These are phyloP conservation scores for Spondyliosoma cantharus DNA, from an alignment of 2,797 vertebrate species.

Conservation along the genomic window DNA sequence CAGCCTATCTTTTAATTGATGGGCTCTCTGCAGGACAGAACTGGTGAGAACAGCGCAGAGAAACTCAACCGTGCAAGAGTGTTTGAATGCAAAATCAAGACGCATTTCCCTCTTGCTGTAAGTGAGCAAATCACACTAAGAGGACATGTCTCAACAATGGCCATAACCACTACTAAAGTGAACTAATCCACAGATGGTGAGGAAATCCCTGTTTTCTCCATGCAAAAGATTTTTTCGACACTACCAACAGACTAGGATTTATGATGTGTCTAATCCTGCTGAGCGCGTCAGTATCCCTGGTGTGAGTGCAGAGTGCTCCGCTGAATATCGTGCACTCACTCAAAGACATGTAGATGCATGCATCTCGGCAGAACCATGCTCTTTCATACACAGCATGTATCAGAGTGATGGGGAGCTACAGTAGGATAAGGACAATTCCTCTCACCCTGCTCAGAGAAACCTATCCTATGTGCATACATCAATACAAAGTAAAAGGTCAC, in stretches of 20 bases:
- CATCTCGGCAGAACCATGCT: slow-evolving; percentile 40
- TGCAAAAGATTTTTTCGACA: slow-evolving; percentile 49
- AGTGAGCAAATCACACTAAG: slow-evolving; percentile 29
- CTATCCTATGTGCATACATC: not conserved
- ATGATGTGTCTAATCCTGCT: slow-evolving; percentile 71
- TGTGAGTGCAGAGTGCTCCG: slow-evolving; percentile 56
- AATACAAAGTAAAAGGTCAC: slow-evolving; percentile 15
- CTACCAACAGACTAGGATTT: slow-evolving; percentile 66
- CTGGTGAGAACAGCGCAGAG: slow-evolving; percentile 17
- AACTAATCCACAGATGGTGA: not conserved
- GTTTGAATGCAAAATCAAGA: slow-evolving; percentile 42
- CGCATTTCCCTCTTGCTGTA: slow-evolving; percentile 10
- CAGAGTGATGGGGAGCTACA: slow-evolving; percentile 3
- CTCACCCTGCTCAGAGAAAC: not conserved
- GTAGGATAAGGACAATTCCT: slow-evolving; percentile 13
- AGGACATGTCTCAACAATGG: not conserved
- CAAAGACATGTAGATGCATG: slow-evolving; percentile 50
- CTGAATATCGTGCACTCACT: slow-evolving; percentile 53
- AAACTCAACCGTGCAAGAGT: slow-evolving; percentile 1
- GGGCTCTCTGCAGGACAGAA: slow-evolving; percentile 46
- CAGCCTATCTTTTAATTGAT: slow-evolving; percentile 74
- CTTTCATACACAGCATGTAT: slow-evolving; percentile 38
- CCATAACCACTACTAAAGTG: slow-evolving; percentile 3
- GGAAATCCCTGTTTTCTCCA: slow-evolving; percentile 19
- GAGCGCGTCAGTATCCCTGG: slow-evolving; percentile 65